Evolutionary conservation across 2,888 invertebrate species (phyloP).

Genomic region (Eulithis testata): DNA sequence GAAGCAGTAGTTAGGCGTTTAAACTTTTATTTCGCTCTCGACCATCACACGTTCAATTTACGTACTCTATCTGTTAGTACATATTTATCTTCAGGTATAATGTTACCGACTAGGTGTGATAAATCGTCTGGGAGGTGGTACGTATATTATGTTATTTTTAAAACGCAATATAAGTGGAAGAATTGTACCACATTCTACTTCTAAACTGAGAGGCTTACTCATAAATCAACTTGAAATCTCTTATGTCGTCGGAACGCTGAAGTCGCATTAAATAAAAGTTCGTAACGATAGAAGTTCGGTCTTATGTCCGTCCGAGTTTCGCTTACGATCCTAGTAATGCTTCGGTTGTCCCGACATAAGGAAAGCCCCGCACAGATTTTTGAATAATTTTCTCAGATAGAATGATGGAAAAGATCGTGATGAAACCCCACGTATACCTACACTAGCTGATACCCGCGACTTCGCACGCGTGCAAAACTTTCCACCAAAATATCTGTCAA

Average conservation of each 20-base stretch:
- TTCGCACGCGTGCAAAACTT: no score
- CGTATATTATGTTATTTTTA: conserved; percentile 35
- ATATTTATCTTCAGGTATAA: no score
- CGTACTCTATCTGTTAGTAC: neutral
- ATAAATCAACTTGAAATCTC: conserved; percentile 69
- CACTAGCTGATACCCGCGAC: no score
- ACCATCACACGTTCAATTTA: conserved; percentile 30
- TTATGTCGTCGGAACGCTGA: conserved; percentile 55
- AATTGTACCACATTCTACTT: conserved; percentile 39
- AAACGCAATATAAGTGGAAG: conserved; percentile 35
- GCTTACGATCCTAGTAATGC: conserved; percentile 4
- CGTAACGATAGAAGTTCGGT: conserved; percentile 71
- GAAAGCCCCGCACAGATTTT: conserved; percentile 1
- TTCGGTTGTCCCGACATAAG: conserved; percentile 1
- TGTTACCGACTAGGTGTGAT: no score
- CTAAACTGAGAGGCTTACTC: conserved; percentile 45
- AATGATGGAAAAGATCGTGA: neutral
- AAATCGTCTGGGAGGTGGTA: neutral
- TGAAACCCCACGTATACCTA: neutral
- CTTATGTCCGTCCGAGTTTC: conserved; percentile 57
- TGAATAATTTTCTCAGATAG: neutral
- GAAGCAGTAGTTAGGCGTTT: conserved; percentile 48
- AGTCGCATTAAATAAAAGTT: conserved; percentile 71
- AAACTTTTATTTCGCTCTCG: conserved; percentile 61
- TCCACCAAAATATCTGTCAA: no score